phyloP scores from a whole-genome alignment of 92 coral and sea anemone species.

The Actinostola sp. region DNA sequence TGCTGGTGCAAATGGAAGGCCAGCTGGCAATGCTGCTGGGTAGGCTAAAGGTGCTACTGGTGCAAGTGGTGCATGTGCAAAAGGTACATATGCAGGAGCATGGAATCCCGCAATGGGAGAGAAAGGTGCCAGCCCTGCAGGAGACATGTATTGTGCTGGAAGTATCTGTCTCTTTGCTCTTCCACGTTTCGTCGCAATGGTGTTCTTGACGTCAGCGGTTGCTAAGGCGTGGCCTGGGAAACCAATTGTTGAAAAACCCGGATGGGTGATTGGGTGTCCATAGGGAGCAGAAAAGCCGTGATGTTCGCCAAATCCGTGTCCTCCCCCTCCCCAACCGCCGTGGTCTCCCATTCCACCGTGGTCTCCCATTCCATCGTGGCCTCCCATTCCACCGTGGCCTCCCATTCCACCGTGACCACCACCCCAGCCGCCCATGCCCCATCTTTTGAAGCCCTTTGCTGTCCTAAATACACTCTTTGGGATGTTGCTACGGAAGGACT shows the following conservation, averaged over 20 bases:
- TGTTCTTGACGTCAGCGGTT: slow-evolving; percentile 91
- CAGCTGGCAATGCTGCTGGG: slow-evolving; percentile 52
- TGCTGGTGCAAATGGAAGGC: slow-evolving; percentile 39
- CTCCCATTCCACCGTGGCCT: slow-evolving; percentile 37
- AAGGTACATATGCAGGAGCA: slow-evolving; percentile 53
- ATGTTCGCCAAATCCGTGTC: slow-evolving; percentile 63
- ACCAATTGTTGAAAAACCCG: slow-evolving; percentile 96
- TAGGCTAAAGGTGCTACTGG: slow-evolving; percentile 10
- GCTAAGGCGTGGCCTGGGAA: slow-evolving; percentile 97
- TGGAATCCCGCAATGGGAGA: slow-evolving; percentile 50
- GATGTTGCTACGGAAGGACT: slow-evolving; percentile 40
- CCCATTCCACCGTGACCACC: slow-evolving; percentile 39
- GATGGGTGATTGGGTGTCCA: slow-evolving; percentile 98
- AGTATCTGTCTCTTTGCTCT: slow-evolving; percentile 72
- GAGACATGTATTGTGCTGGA: slow-evolving; percentile 22
- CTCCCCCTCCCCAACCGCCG: slow-evolving; percentile 60
- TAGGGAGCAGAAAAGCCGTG: slow-evolving; percentile 90
- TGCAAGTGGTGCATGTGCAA: slow-evolving; percentile 53
- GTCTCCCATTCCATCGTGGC: slow-evolving; percentile 53
- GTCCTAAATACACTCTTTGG: slow-evolving; percentile 44
- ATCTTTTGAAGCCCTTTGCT: slow-evolving; percentile 66
- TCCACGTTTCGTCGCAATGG: slow-evolving; percentile 71
- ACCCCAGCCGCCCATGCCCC: slow-evolving; percentile 57
- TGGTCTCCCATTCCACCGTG: slow-evolving; percentile 39
- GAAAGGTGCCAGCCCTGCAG: slow-evolving; percentile 40